Conservation (phyloP, 2,797 vertebrate genomes). For the Coendou prehensilis region DNA sequence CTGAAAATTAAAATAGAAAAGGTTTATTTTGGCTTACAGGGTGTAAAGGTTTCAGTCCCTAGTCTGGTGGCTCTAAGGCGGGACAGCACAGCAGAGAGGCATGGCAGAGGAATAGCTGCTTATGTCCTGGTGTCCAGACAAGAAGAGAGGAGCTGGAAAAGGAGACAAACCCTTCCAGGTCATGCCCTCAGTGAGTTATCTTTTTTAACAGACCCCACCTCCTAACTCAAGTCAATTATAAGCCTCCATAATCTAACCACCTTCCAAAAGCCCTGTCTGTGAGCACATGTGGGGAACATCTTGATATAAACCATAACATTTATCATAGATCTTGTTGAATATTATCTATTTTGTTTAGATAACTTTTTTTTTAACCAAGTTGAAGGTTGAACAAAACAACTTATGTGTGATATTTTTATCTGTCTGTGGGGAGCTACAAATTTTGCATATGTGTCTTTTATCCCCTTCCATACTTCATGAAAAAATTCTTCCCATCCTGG, state of each 20-base stretch:
- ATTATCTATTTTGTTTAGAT: not conserved
- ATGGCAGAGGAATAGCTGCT: not conserved
- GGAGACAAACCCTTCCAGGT: not conserved
- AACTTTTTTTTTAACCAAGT: not conserved
- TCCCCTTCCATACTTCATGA: not conserved
- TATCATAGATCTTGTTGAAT: slow-evolving; percentile 31
- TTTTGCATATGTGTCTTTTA: not conserved
- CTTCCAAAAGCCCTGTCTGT: not conserved
- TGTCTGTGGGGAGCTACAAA: not conserved
- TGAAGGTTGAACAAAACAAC: not conserved
- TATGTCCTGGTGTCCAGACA: not conserved
- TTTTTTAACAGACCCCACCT: not conserved
- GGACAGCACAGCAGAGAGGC: not conserved
- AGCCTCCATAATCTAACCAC: not conserved
- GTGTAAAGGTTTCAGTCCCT: not conserved
- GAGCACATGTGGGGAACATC: not conserved
- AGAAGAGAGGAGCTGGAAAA: not conserved
- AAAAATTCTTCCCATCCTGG: not conserved
- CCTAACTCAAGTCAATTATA: not conserved
- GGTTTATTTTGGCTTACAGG: not conserved
- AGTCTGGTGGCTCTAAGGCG: not conserved
- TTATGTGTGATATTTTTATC: slow-evolving; percentile 47
- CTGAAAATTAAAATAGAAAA: not conserved
- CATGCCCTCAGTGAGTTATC: not conserved
- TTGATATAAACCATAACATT: not conserved